Base-by-base conservation (phyloP, 2,113 vertebrate genomes). In the Odocoileus virginianus region DNA sequence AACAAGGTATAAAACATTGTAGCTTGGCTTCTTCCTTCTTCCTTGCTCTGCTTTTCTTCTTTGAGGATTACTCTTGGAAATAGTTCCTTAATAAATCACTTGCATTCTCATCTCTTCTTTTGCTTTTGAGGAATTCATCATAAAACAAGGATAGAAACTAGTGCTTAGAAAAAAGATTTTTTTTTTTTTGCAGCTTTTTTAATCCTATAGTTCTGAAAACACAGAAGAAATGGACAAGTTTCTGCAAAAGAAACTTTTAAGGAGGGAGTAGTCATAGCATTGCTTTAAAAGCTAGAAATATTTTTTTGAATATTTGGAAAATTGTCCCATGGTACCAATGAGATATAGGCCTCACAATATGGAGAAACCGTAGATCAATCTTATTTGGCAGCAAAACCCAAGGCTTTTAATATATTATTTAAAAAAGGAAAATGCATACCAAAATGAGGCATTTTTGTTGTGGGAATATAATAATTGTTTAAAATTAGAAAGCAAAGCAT, bases 1-100 rank as follows among this genome's bases (percentile, higher is more conserved):
- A 8, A 57, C 1, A 4, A 36, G 36, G 6, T 17, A 58, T 2
- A 2, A 76, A 30, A 21, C 0, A 12, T 12, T 2, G 0, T 74
- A n/a, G 52, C 2, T 28, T 60, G 4, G 21, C 14, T 85, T 25
- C 15, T 21, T 52, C 25, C n/a, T 10, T 21, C 52, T 50, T 60
- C 25, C 25, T 21, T 76, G 11, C n/a, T 43, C 52, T 74, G 21
- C 3, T 76, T 86, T 27, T 28, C 43, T 93, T 25, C 11, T 54
- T 76, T 58, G 7, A 50, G 55, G 28, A 14, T 78, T 78, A 50
- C 16, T 61, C 43, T 78, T 91, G 57, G 47, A n/a, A 91, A 30
- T 21, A 23, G 11, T 91, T 54, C 27, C 45, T 61, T 61, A 60
- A 43, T 61, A 52, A 78, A 78, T 40, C 54, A 40, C 27, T 30